Percentiles rank a stretch among this genome's conserved stretches.
These are phyloP conservation scores for Tinea pellionella DNA, from an alignment of 2,888 invertebrate species.

Conservation along the genomic window DNA sequence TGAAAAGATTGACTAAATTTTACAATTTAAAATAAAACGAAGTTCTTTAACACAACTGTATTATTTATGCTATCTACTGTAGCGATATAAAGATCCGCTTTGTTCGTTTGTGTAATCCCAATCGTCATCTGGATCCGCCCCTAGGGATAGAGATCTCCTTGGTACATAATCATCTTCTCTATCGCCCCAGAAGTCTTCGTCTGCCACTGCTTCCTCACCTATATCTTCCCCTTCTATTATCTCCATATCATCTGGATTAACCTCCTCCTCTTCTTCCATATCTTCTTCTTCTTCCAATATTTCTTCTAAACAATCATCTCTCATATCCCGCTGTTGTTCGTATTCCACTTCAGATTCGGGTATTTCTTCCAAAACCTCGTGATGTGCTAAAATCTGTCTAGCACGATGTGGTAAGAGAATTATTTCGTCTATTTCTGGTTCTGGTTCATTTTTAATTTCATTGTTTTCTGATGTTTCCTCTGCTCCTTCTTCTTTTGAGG, in stretches of 20 bases:
- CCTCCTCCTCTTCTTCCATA: slow-evolving; percentile 19
- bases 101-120: slow-evolving; percentile 57
- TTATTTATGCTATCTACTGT: slow-evolving; percentile 39
- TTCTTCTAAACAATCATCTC: slow-evolving; percentile 43
- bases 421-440: slow-evolving; percentile 25
- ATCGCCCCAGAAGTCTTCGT: slow-evolving; percentile 44
- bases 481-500: slow-evolving; percentile 17
- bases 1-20: background rate
- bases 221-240: slow-evolving; percentile 28
- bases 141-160: slow-evolving; percentile 31
- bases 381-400: slow-evolving; percentile 45
- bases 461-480: slow-evolving; percentile 19
- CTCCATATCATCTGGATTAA: slow-evolving; percentile 25
- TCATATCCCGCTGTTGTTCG: slow-evolving; percentile 44
- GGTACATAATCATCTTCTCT: slow-evolving; percentile 32
- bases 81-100: slow-evolving; percentile 50
- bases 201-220: slow-evolving; percentile 40
- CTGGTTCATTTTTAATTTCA: slow-evolving; percentile 22
- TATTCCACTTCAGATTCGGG: slow-evolving; percentile 55
- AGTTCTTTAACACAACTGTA: background rate
- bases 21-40: background rate
- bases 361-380: slow-evolving; percentile 58
- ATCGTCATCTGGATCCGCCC: slow-evolving; percentile 51
- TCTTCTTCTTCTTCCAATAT: slow-evolving; percentile 59
- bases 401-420: slow-evolving; percentile 25